A percentile compares a stretch with the other conserved stretches of the same genome.
phyloP scores from a whole-genome alignment of 2,113 vertebrate genomes.

The Sphyrna mokarran region DNA sequence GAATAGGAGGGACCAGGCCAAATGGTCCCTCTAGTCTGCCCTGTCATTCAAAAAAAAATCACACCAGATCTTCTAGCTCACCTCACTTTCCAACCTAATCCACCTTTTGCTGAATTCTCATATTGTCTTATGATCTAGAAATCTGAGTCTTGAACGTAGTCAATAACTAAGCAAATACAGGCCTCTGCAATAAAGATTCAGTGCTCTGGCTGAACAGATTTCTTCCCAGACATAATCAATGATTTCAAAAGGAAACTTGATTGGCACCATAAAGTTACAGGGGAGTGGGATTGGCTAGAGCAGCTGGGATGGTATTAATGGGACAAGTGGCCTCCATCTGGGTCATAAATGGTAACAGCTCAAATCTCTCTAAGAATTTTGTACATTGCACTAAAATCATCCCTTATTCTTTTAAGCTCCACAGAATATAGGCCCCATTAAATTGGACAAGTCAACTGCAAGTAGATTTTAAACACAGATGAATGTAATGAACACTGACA shows the following conservation, averaged over 20 bases:
- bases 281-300: neutral
- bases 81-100: neutral
- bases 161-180: neutral
- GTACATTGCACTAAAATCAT: neutral
- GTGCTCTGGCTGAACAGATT: neutral
- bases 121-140: neutral
- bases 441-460: neutral
- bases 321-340: neutral
- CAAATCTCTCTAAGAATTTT: neutral
- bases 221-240: neutral
- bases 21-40: neutral
- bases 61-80: neutral
- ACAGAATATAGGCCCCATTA: neutral
- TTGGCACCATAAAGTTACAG: too few species aligned
- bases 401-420: neutral
- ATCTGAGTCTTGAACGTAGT: neutral
- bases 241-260: neutral
- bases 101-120: neutral
- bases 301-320: neutral
- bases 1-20: neutral
- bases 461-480: neutral
- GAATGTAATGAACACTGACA: neutral
- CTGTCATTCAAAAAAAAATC: neutral
- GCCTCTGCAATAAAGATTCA: neutral
- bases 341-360: neutral